These are phyloP conservation scores for Neosilurus mollespiculum DNA, from an alignment of 2,797 vertebrate species.

Conservation along the genomic window DNA sequence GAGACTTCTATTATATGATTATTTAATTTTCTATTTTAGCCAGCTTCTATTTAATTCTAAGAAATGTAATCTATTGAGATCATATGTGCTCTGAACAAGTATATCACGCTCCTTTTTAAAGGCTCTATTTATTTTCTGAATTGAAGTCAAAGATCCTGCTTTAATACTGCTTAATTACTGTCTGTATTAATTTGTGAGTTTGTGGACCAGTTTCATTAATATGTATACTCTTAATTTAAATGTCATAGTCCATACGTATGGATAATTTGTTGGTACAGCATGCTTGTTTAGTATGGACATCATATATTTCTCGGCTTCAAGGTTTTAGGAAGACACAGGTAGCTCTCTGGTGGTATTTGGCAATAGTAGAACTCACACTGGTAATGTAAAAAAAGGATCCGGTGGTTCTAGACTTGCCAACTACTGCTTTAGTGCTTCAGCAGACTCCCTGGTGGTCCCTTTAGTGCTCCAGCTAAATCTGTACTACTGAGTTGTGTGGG, in stretches of 20 bases:
- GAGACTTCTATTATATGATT: background rate
- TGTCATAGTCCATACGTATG: background rate
- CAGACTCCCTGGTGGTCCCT: slow-evolving; percentile 17
- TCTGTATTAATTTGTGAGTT: background rate
- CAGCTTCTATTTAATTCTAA: background rate
- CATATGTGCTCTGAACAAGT: too few species aligned
- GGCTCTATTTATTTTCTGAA: background rate
- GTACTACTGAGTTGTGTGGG: background rate
- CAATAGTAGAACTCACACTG: slow-evolving; percentile 99
- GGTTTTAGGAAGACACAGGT: slow-evolving; percentile 33
- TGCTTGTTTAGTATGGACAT: background rate
- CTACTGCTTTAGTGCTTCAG: slow-evolving; percentile 81
- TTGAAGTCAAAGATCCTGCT: background rate
- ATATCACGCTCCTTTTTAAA: background rate
- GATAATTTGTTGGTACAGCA: background rate
- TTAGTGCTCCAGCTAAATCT: slow-evolving; percentile 13
- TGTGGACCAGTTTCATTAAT: background rate
- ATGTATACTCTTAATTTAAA: background rate
- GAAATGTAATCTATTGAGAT: background rate
- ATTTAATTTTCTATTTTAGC: background rate
- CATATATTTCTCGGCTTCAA: slow-evolving; percentile 15
- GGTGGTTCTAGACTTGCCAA: slow-evolving; percentile 99
- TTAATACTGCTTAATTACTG: background rate
- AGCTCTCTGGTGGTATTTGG: slow-evolving; percentile 89
- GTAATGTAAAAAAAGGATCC: slow-evolving; percentile 92